Percentiles rank a stretch among this genome's conserved stretches.
Conservation (phyloP, 2,113 vertebrate species). For the Microtus oregoni region DNA sequence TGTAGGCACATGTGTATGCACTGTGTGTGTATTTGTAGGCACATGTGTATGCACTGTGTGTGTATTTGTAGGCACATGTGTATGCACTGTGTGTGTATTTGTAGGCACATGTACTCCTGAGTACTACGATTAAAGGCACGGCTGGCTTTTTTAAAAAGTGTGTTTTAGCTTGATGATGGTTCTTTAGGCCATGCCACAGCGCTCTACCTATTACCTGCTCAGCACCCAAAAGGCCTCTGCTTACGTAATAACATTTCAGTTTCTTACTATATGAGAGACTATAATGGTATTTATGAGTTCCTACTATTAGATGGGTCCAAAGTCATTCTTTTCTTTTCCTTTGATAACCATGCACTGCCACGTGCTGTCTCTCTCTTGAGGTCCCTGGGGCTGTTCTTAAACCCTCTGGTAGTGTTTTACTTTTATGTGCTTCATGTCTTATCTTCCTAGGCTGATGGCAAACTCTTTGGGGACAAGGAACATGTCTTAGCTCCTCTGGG, state of each 20-base stretch:
- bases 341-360: neutral
- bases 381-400: neutral
- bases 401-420: neutral
- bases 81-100: neutral
- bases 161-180: neutral
- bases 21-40: neutral
- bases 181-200: neutral
- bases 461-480: neutral
- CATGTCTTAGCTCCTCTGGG: neutral
- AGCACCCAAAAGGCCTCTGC: neutral
- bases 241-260: neutral
- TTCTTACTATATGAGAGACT: neutral
- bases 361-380: neutral
- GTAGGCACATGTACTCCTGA: neutral
- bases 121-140: neutral
- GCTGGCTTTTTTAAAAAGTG: neutral
- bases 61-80: neutral
- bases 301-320: neutral
- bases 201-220: neutral
- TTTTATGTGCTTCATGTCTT: neutral
- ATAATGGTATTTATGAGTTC: neutral
- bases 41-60: neutral
- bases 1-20: neutral
- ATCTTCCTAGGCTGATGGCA: slow-evolving; percentile 21
- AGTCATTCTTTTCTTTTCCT: neutral